Conservation (phyloP, 2,888 invertebrate species). For the Portevinia maculata region DNA sequence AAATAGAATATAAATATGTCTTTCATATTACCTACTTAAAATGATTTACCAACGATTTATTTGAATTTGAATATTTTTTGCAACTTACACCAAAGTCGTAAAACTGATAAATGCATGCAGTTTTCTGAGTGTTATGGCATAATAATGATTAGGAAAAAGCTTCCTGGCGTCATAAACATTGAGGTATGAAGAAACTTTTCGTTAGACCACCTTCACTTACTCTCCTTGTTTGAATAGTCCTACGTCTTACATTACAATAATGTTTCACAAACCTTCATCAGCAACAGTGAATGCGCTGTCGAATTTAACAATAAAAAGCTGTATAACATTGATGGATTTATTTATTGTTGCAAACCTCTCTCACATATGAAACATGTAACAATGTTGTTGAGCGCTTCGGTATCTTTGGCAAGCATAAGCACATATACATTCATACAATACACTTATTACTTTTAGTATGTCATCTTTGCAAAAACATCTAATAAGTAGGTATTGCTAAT, state of each 20-base stretch:
- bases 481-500: slow-evolving; percentile 32
- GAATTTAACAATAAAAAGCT: slow-evolving; percentile 39
- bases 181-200: too few relatives aligned
- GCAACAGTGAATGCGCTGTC: slow-evolving; percentile 39
- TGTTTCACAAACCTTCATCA: slow-evolving; percentile 27
- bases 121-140: too few relatives aligned
- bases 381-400: slow-evolving; percentile 8
- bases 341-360: slow-evolving; percentile 51
- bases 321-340: slow-evolving; percentile 63
- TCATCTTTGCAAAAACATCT: slow-evolving; percentile 13
- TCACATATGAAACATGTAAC: neutral
- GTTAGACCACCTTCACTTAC: neutral
- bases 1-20: too few relatives aligned
- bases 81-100: too few relatives aligned
- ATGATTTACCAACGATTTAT: too few relatives aligned
- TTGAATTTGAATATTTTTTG: too few relatives aligned
- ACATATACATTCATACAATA: slow-evolving; percentile 1
- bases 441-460: slow-evolving; percentile 4
- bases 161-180: too few relatives aligned
- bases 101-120: too few relatives aligned
- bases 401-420: slow-evolving; percentile 2
- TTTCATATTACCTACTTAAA: too few relatives aligned
- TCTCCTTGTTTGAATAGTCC: neutral
- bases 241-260: neutral
- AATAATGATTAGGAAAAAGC: too few relatives aligned